Conservation (phyloP, 2,113 vertebrate genomes). For the Callopanchax toddi region DNA sequence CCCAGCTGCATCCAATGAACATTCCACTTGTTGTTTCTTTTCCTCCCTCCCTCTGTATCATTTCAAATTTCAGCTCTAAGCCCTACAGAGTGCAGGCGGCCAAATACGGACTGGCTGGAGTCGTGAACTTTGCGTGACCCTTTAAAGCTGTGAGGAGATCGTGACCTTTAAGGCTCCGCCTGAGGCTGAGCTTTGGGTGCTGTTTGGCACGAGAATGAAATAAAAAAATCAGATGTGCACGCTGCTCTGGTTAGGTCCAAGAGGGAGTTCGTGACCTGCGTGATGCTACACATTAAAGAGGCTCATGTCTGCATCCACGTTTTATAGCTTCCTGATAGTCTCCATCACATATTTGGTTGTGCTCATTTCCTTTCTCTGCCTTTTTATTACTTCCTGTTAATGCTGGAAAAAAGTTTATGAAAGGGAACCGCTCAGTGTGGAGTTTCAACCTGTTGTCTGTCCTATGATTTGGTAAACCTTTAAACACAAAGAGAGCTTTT, state of each 20-base stretch:
- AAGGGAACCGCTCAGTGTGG: conserved; percentile 10
- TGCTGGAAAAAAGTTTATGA: conserved; percentile 23
- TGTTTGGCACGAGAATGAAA: conserved; percentile 32
- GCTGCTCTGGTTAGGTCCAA: not conserved
- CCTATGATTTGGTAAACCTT: not conserved
- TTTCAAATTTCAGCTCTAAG: conserved; percentile 76
- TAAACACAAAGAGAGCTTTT: not conserved
- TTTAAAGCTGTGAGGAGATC: conserved; percentile 52
- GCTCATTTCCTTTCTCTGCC: conserved; percentile 5
- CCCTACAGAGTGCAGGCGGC: conserved; percentile 73
- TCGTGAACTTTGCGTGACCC: conserved; percentile 76
- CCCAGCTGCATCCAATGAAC: conserved; percentile 82
- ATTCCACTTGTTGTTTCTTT: conserved; percentile 68
- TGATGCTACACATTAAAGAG: conserved; percentile 14
- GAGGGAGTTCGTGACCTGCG: conserved; percentile 31
- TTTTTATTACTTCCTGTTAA: conserved; percentile 28
- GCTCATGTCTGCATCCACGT: conserved; percentile 12
- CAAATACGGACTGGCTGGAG: conserved; percentile 66
- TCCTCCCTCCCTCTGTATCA: conserved; percentile 58
- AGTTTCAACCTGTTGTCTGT: conserved; percentile 17
- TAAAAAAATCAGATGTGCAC: conserved; percentile 10
- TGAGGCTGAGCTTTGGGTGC: conserved; percentile 59
- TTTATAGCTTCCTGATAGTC: conserved; percentile 48
- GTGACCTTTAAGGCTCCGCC: conserved; percentile 74
- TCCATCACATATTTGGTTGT: conserved; percentile 20